phyloP scores from a whole-genome alignment of 2,797 vertebrate genomes.

The Arremon brunneinucha region DNA sequence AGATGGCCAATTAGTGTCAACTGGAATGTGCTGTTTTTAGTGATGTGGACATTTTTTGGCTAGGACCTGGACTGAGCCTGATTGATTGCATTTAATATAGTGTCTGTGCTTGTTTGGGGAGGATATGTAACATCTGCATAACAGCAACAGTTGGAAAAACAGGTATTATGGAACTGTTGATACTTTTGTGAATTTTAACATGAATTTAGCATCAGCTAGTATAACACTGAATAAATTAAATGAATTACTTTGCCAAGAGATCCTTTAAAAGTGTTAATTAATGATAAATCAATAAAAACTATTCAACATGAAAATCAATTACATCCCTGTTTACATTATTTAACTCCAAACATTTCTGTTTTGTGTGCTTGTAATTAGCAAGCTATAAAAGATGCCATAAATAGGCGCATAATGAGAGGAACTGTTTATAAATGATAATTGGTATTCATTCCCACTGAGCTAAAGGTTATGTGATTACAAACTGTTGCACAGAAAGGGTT shows the following conservation, averaged over 20 bases:
- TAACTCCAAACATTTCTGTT: conserved; percentile 71
- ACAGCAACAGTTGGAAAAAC: conserved; percentile 34
- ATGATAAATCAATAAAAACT: conserved; percentile 74
- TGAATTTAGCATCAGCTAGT: conserved; percentile 23
- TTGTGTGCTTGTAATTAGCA: conserved; percentile 68
- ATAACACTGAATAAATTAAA: conserved; percentile 60
- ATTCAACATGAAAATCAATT: conserved; percentile 70
- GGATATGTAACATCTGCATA: neutral
- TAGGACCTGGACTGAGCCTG: neutral
- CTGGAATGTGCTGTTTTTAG: conserved; percentile 8
- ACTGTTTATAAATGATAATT: conserved; percentile 68
- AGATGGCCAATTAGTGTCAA: conserved; percentile 7
- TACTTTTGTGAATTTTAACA: conserved; percentile 24
- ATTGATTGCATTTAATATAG: neutral
- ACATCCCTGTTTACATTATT: conserved; percentile 69
- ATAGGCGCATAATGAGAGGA: conserved; percentile 65
- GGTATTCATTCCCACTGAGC: conserved; percentile 49
- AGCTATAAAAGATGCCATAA: conserved; percentile 71
- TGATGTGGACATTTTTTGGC: neutral
- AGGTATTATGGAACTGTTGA: conserved; percentile 4
- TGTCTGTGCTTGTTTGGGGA: neutral
- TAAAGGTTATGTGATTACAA: conserved; percentile 54
- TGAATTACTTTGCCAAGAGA: conserved; percentile 60
- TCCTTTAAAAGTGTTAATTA: conserved; percentile 69
- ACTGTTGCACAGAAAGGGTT: conserved; percentile 30